A percentile compares a stretch with the other conserved stretches of the same genome.
phyloP scores from a whole-genome alignment of 1,140 invertebrate species.

The Rhopalosiphum padi region DNA sequence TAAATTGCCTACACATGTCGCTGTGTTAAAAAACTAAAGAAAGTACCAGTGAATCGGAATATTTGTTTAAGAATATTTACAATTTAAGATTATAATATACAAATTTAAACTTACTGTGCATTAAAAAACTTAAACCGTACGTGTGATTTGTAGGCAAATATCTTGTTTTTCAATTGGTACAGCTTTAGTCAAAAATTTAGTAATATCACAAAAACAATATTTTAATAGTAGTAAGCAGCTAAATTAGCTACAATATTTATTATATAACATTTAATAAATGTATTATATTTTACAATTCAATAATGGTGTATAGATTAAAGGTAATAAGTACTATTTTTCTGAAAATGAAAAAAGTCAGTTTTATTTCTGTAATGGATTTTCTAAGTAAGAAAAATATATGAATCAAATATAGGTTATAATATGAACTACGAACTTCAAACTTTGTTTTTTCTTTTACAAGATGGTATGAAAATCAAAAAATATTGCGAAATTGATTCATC shows the following conservation, averaged over 20 bases:
- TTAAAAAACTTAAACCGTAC: background rate
- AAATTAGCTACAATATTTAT: no score
- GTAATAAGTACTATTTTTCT: no score
- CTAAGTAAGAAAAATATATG: background rate
- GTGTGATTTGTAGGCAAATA: background rate
- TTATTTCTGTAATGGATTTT: background rate
- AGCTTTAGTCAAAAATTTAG: background rate
- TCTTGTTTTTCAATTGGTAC: background rate
- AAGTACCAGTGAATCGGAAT: background rate
- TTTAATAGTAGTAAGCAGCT: no score
- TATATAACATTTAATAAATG: no score
- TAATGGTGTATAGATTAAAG: no score
- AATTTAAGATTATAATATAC: background rate
- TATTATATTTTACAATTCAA: no score
- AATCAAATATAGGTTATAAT: background rate
- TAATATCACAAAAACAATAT: background rate
- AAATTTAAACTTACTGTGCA: background rate
- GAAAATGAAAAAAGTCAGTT: no score
- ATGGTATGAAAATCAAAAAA: background rate
- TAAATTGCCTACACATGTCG: background rate
- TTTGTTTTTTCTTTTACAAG: background rate
- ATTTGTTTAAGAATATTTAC: background rate
- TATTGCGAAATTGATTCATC: background rate
- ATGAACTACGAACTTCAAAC: background rate
- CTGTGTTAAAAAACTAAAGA: no score